Evolutionary conservation across 2,888 invertebrate genomes (phyloP), one percentile per base, ranked within the genome.

Genomic region (Agrotis exclamationis): DNA sequence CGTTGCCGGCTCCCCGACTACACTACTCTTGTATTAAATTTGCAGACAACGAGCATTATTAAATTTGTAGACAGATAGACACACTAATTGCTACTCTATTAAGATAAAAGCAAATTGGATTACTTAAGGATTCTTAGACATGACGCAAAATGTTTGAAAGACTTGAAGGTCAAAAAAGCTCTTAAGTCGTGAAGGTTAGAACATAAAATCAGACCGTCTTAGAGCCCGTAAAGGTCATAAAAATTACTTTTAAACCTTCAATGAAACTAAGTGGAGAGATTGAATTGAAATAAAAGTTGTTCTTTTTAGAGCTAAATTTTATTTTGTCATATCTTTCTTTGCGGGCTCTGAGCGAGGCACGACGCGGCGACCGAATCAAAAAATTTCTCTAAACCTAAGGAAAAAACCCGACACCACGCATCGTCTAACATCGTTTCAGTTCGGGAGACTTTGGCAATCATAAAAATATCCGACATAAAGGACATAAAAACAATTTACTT

Each of bases 21-120:
- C 44, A 50, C 24, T 45, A 62, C 48, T 58, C 18, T 3, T 14
- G 22, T 67, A 70, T 68, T 59, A 68, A 65, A 59, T 72, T 60
- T 18, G 58, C 20, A 57, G 54, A 63, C 62, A 24, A 22, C 18
- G 45, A 58, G 14, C 20, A 44, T n/a, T 57, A 67, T 65, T n/a
- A n/a, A n/a, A n/a, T n/a, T n/a, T n/a, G 44, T 18, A 70, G 77
- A 83, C 24, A 28, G 66, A 78, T 82, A 33, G 56, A 14, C 4
- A 9, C 3, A 22, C 73, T 75, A 78, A 80, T 78, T 75, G 67
- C 48, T 44, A 64, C 33, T 47, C 5, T 65, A 68, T 66, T 57
- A 63, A 57, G 48, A 63, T 74, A 76, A 44, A 63, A 70, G 50
- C 54, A 44, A 63, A 80, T 76, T 70, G 65, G 53, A 71, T 76